These are phyloP conservation scores for Coregonus ussuriensis DNA, from an alignment of 2,797 vertebrate species.

Conservation along the genomic window DNA sequence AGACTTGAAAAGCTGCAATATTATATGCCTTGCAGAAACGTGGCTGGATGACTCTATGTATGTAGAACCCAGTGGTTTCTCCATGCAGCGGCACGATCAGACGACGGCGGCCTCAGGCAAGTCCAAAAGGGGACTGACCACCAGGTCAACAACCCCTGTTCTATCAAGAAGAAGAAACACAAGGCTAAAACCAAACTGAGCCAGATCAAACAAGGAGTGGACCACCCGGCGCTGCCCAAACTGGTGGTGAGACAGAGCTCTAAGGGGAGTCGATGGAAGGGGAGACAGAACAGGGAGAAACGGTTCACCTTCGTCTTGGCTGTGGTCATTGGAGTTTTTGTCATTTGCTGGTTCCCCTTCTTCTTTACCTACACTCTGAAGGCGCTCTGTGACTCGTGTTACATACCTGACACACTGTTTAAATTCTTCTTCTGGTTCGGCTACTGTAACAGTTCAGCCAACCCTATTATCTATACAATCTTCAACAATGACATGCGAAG, in stretches of 20 bases:
- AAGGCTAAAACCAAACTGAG: conserved; percentile 83
- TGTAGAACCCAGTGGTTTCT: too few relatives aligned
- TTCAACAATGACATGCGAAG: conserved; percentile 98
- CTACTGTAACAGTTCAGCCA: conserved; percentile 97
- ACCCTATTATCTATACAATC: conserved; percentile 97
- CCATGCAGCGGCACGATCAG: too few relatives aligned
- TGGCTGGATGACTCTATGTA: too few relatives aligned
- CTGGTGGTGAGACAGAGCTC: conserved; percentile 64
- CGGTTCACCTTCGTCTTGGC: conserved; percentile 97
- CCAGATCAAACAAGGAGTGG: conserved; percentile 86
- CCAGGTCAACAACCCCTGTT: conserved; percentile 77
- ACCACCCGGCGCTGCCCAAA: conserved; percentile 56
- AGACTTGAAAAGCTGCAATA: too few relatives aligned
- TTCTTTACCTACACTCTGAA: conserved; percentile 95
- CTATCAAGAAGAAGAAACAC: conserved; percentile 74
- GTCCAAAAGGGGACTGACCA: conserved; percentile 71
- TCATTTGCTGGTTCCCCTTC: conserved; percentile 98
- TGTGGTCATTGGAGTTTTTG: conserved; percentile 95
- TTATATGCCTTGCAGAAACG: too few relatives aligned
- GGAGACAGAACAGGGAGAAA: conserved; percentile 94
- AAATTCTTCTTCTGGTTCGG: conserved; percentile 99
- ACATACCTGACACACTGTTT: conserved; percentile 85
- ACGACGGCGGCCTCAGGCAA: too few relatives aligned
- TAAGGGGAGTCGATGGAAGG: conserved; percentile 89
- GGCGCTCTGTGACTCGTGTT: conserved; percentile 85